Conservation (phyloP, 2,797 vertebrate species). For the Garrulus glandarius region DNA sequence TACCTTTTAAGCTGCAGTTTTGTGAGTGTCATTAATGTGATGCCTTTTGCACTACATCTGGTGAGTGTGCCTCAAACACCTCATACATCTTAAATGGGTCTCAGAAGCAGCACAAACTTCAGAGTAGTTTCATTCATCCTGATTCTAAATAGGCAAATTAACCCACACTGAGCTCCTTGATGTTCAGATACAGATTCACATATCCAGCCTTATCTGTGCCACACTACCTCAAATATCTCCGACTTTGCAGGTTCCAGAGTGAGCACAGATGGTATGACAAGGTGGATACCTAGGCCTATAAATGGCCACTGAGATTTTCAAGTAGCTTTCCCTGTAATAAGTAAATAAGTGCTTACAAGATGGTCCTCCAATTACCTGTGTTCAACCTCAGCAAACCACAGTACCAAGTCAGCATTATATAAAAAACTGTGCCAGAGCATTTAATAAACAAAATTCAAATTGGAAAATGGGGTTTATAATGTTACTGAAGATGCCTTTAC, state of each 20-base stretch:
- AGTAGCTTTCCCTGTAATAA: background rate
- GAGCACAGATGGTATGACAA: background rate
- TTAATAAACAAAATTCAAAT: background rate
- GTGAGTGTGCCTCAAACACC: background rate
- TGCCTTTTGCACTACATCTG: background rate
- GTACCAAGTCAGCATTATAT: background rate
- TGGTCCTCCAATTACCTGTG: background rate
- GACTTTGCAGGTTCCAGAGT: background rate
- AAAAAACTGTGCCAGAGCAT: background rate
- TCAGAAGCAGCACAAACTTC: background rate
- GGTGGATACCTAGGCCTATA: background rate
- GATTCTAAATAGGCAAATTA: background rate
- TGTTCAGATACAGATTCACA: background rate
- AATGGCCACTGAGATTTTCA: background rate
- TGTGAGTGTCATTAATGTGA: background rate
- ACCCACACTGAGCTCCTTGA: background rate
- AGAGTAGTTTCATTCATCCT: background rate
- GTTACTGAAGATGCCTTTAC: background rate
- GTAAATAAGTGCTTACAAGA: background rate
- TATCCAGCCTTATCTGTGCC: background rate
- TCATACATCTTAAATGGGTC: background rate
- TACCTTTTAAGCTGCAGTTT: background rate
- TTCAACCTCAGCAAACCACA: background rate
- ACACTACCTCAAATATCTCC: background rate
- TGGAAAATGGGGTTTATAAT: background rate